A percentile compares a stretch with the other conserved stretches of the same genome.
Conservation (phyloP, 2,113 vertebrate species). For the Pagrus major region DNA sequence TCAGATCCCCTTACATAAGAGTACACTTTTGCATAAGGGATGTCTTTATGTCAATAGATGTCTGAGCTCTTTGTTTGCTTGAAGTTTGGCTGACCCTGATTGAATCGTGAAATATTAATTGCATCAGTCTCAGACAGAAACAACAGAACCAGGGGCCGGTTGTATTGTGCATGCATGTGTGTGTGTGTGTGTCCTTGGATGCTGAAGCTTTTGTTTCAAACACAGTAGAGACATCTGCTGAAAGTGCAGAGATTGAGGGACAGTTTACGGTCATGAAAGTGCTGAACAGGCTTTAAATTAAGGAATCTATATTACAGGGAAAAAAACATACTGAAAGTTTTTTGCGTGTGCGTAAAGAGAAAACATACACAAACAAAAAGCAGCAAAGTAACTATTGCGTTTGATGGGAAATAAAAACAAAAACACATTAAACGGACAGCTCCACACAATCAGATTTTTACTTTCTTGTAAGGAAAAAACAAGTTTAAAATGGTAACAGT, state of each 20-base stretch:
- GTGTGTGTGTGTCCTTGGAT: constrained; percentile 19
- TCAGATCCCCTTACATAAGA: background rate
- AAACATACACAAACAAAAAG: background rate
- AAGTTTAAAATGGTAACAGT: too few relatives aligned
- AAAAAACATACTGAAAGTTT: background rate
- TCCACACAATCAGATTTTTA: background rate
- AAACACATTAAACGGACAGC: background rate
- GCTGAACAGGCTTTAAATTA: constrained; percentile 10
- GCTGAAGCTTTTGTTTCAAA: constrained; percentile 40
- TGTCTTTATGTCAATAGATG: constrained; percentile 9
- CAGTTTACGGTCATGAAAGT: constrained; percentile 8
- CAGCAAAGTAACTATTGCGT: background rate
- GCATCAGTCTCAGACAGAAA: constrained; percentile 31
- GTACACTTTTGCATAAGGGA: background rate
- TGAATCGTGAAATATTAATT: constrained; percentile 64
- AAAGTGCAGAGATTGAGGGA: constrained; percentile 43
- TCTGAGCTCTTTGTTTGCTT: constrained; percentile 34
- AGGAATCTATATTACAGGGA: constrained; percentile 1
- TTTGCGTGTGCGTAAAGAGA: background rate
- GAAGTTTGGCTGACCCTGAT: constrained; percentile 49
- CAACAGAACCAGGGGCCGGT: constrained; percentile 1
- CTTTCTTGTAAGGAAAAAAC: too few relatives aligned
- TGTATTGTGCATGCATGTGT: background rate
- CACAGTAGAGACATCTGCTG: constrained; percentile 13
- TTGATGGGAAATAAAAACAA: background rate